phyloP scores from a whole-genome alignment of 1,140 invertebrate species.

The Listronotus oregonensis region DNA sequence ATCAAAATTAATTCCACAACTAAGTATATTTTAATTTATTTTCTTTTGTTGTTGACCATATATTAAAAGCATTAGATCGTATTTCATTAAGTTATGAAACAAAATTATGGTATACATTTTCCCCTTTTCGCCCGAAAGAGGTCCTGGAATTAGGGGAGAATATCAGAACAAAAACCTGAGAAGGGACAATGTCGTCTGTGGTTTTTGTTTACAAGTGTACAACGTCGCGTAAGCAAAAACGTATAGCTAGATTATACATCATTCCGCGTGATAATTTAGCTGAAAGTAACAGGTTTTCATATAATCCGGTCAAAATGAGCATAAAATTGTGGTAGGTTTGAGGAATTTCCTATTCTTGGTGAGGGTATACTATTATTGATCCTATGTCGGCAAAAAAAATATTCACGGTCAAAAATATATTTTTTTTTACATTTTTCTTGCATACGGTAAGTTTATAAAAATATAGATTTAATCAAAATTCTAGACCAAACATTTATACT shows the following conservation, averaged over 20 bases:
- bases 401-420: no score
- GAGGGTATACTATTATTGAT: no score
- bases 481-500: no score
- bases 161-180: constrained; percentile 19
- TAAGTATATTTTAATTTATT: no score
- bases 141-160: constrained; percentile 15
- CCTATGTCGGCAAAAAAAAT: no score
- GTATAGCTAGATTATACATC: constrained; percentile 23
- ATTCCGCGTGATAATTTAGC: constrained; percentile 11
- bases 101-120: constrained; percentile 26
- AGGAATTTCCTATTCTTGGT: no score
- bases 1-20: no score
- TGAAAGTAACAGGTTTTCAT: constrained; percentile 16
- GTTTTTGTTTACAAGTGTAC: constrained; percentile 22
- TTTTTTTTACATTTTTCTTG: no score
- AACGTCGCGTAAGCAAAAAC: constrained; percentile 20
- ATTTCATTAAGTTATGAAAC: constrained; percentile 28
- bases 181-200: constrained; percentile 8
- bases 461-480: no score
- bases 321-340: no score
- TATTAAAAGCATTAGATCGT: constrained; percentile 21
- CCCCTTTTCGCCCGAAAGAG: constrained; percentile 24
- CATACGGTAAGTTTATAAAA: no score
- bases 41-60: constrained; percentile 2
- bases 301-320: no score